phyloP scores from a whole-genome alignment of 2,797 vertebrate species.

The Chelon labrosus region DNA sequence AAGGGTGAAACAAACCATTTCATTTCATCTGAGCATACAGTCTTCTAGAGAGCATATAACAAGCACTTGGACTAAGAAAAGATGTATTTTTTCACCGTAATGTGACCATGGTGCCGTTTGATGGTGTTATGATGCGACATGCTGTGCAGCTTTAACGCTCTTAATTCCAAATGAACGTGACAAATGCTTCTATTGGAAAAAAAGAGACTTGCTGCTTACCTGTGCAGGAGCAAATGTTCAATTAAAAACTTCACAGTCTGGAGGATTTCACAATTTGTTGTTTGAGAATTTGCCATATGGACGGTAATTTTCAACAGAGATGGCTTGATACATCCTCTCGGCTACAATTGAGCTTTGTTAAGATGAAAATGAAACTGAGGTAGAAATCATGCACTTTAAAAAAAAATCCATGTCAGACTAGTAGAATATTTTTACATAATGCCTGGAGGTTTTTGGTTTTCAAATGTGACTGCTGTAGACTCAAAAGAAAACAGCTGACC shows the following conservation, averaged over 20 bases:
- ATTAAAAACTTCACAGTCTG: slow-evolving; percentile 69
- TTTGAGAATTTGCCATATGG: slow-evolving; percentile 43
- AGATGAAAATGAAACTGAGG: neutral
- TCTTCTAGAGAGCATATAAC: slow-evolving; percentile 10
- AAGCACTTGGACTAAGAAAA: neutral
- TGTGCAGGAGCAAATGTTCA: slow-evolving; percentile 56
- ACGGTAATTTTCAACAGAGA: slow-evolving; percentile 36
- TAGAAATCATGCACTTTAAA: neutral
- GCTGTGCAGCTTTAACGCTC: slow-evolving; percentile 21
- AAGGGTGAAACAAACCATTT: slow-evolving; percentile 40
- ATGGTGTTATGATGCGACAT: slow-evolving; percentile 2
- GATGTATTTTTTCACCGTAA: neutral
- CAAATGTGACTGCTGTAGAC: neutral
- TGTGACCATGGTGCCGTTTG: slow-evolving; percentile 21
- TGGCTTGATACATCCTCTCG: slow-evolving; percentile 32
- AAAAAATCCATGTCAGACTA: too few relatives aligned
- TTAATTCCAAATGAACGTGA: slow-evolving; percentile 23
- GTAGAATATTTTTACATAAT: neutral
- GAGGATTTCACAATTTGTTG: slow-evolving; percentile 52
- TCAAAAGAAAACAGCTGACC: slow-evolving; percentile 1
- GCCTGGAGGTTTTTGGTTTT: neutral
- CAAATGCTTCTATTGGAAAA: slow-evolving; percentile 28
- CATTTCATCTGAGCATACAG: slow-evolving; percentile 20
- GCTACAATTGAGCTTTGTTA: slow-evolving; percentile 31
- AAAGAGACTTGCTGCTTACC: slow-evolving; percentile 35